A percentile compares a stretch with the other conserved stretches of the same genome.
Conservation (phyloP, 1,140 invertebrate genomes). For the Apis cerana region DNA sequence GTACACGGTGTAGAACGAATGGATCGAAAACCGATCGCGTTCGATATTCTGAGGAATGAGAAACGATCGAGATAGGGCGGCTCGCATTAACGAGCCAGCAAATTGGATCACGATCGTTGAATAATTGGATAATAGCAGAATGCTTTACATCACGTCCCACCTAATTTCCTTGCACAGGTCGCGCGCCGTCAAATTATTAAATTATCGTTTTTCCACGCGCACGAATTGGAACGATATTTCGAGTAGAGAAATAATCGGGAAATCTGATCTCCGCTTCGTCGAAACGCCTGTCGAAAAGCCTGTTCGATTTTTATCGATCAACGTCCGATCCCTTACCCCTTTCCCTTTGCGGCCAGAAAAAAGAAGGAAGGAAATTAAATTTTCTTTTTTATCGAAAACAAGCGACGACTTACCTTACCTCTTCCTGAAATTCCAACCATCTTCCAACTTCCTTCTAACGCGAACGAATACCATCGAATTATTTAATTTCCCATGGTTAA, state of each 20-base stretch:
- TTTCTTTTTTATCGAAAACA: not conserved
- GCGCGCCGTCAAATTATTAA: not conserved
- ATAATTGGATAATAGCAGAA: conserved; percentile 22
- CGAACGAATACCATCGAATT: not conserved
- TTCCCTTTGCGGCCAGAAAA: not conserved
- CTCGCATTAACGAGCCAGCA: conserved; percentile 5
- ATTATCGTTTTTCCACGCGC: not conserved
- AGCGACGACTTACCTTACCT: too few relatives aligned
- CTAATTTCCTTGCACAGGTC: not conserved
- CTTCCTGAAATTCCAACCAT: too few relatives aligned
- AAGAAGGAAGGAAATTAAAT: not conserved
- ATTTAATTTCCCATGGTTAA: not conserved
- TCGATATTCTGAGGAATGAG: conserved; percentile 18
- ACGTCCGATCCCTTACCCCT: not conserved
- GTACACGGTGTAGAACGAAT: conserved; percentile 4
- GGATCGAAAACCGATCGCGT: not conserved
- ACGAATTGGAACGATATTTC: not conserved
- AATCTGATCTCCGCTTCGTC: not conserved
- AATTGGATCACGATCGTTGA: conserved; percentile 18
- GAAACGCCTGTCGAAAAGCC: too few relatives aligned
- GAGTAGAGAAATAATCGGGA: not conserved
- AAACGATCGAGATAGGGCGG: conserved; percentile 13
- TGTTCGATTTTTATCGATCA: too few relatives aligned
- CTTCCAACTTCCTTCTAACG: too few relatives aligned
- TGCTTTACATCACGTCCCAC: not conserved